phyloP scores from a whole-genome alignment of 2,113 vertebrate genomes.

The Ceratotherium simum region DNA sequence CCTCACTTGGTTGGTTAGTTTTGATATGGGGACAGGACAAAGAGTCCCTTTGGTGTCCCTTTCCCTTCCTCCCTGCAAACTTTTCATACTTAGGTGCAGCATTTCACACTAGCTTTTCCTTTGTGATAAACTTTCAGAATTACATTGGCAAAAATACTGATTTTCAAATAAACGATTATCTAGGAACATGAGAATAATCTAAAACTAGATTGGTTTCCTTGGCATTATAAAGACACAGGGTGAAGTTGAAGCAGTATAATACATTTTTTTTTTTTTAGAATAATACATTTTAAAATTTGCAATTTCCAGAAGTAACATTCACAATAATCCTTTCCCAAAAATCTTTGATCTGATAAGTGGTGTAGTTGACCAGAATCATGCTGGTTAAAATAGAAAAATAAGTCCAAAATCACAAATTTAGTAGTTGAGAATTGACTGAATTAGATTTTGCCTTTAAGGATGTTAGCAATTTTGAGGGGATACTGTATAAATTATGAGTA shows the following conservation, averaged over 20 bases:
- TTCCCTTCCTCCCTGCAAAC: neutral
- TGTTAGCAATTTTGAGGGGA: neutral
- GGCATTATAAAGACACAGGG: neutral
- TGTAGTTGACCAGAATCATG: neutral
- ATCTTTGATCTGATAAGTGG: neutral
- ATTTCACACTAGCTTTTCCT: neutral
- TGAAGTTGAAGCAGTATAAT: neutral
- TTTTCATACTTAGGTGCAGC: neutral
- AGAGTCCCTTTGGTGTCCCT: neutral
- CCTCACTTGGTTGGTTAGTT: neutral
- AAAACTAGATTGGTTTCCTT: neutral
- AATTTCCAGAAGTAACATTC: neutral
- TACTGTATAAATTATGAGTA: neutral
- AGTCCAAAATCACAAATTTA: neutral
- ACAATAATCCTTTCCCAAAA: neutral
- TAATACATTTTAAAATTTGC: neutral
- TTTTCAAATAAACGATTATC: neutral
- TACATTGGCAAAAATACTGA: neutral
- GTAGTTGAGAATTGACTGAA: neutral
- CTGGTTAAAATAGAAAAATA: neutral
- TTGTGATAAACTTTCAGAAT: neutral
- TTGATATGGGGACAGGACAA: neutral
- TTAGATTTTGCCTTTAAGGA: slow-evolving; percentile 7
- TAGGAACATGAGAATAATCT: neutral
- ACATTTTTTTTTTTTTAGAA: neutral